These are phyloP conservation scores for Matsumurasca onukii DNA, from an alignment of 1,140 invertebrate species.

Conservation along the genomic window DNA sequence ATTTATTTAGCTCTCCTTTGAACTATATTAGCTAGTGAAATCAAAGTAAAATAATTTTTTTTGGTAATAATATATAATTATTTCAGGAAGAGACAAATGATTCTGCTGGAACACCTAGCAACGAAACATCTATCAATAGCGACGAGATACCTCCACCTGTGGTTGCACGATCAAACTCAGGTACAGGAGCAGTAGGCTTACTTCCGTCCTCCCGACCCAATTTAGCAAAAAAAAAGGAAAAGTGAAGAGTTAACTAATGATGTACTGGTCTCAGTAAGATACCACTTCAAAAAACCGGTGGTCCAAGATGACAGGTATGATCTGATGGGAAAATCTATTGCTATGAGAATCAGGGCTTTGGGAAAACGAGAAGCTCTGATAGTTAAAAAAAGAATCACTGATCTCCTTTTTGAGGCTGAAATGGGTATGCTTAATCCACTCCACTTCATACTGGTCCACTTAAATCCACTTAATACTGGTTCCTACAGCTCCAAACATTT, in stretches of 20 bases:
- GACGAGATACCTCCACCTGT: constrained; percentile 2
- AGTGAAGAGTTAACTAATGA: constrained; percentile 26
- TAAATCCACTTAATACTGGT: background rate
- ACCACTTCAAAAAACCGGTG: constrained; percentile 32
- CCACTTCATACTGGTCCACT: background rate
- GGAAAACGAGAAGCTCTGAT: constrained; percentile 27
- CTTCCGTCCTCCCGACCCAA: constrained; percentile 3
- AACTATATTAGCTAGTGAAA: constrained; percentile 7
- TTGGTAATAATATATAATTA: constrained; percentile 9
- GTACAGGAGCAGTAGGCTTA: constrained; percentile 3
- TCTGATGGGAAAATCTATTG: constrained; percentile 27
- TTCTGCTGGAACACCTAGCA: background rate
- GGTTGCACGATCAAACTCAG: constrained; percentile 2
- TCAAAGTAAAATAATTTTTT: background rate
- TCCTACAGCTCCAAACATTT: background rate
- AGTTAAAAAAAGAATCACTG: constrained; percentile 32
- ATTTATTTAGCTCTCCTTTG: constrained; percentile 6
- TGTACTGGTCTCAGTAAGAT: constrained; percentile 30
- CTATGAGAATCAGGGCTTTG: constrained; percentile 32
- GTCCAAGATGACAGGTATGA: constrained; percentile 32
- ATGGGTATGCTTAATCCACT: constrained; percentile 8
- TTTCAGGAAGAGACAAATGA: background rate
- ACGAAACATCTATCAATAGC: constrained; percentile 7
- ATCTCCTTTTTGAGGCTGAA: constrained; percentile 9
- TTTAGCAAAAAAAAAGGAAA: constrained; percentile 18